phyloP scores from a whole-genome alignment of 2,888 invertebrate genomes.

The Gastracanthus pulcherrimus region DNA sequence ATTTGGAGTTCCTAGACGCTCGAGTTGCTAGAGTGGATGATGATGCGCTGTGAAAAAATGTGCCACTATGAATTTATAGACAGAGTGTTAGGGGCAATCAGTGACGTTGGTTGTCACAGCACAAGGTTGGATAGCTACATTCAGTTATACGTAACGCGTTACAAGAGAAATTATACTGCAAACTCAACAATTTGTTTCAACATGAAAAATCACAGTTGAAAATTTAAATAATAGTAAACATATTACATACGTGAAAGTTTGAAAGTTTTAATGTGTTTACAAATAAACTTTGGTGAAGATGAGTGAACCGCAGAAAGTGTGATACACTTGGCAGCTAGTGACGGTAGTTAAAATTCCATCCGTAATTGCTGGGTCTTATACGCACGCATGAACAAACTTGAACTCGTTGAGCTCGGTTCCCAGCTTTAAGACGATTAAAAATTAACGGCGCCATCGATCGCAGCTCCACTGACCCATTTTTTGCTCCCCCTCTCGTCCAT shows the following conservation, averaged over 20 bases:
- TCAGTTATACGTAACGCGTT: no score
- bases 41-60: neutral
- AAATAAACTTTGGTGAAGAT: no score
- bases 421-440: neutral
- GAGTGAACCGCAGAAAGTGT: neutral
- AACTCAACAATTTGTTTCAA: no score
- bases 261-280: no score
- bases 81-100: neutral
- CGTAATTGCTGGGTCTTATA: neutral
- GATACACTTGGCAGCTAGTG: neutral
- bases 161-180: no score
- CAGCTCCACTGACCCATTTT: neutral
- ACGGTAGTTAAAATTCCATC: neutral
- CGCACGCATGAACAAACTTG: neutral
- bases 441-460: neutral
- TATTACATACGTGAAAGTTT: no score
- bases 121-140: neutral
- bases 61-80: neutral
- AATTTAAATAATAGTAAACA: no score
- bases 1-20: no score
- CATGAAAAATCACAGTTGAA: no score
- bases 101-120: neutral
- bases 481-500: neutral
- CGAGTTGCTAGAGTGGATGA: neutral
- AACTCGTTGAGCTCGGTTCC: neutral